These are phyloP conservation scores for Xyliphius kryptos DNA, from an alignment of 2,113 vertebrate species.

Conservation along the genomic window DNA sequence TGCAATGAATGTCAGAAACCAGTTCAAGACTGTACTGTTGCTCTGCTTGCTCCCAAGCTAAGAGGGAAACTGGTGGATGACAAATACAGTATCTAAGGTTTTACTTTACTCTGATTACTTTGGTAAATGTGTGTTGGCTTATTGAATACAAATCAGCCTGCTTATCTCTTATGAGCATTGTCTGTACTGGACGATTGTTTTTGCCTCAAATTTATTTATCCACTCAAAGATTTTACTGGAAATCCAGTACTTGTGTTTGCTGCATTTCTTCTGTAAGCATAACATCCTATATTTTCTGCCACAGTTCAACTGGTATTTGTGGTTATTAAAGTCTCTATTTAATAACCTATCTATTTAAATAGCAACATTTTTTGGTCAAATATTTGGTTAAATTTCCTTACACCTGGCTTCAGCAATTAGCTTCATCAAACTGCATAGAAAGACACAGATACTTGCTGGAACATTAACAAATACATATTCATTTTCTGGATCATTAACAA, in stretches of 20 bases:
- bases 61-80: background rate
- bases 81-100: background rate
- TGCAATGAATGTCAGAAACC: constrained; percentile 1
- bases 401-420: background rate
- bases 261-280: background rate
- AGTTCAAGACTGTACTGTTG: constrained; percentile 3
- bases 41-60: constrained; percentile 4
- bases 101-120: background rate
- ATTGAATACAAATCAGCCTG: background rate
- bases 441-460: too few relatives aligned
- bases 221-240: too few relatives aligned
- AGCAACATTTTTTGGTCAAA: background rate
- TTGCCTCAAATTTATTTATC: background rate
- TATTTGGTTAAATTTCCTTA: background rate
- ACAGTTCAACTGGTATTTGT: background rate
- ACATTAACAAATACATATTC: background rate
- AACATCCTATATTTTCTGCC: background rate
- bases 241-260: too few relatives aligned
- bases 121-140: background rate
- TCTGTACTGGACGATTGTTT: too few relatives aligned
- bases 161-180: background rate
- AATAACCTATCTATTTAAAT: background rate
- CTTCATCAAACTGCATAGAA: background rate
- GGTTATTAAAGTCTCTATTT: background rate
- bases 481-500: background rate